Conservation (phyloP, 2,797 vertebrate species). For the Oreochromis mossambicus region DNA sequence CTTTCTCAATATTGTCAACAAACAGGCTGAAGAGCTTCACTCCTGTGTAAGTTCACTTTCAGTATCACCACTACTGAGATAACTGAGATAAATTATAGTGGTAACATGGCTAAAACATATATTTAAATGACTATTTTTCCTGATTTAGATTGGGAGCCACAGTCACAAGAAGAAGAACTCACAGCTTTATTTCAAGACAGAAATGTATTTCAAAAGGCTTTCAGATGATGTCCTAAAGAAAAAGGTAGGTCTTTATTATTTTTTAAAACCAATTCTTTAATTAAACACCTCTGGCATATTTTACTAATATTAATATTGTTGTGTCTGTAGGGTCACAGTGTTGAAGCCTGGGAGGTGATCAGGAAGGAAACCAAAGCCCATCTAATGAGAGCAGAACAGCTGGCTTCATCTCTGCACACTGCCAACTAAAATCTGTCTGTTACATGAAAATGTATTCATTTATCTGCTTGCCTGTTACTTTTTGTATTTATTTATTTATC, state of each 20-base stretch:
- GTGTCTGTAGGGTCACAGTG: not conserved
- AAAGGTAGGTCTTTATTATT: conserved; percentile 10
- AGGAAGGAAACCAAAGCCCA: not conserved
- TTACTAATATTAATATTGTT: fast-evolving
- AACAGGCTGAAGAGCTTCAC: conserved; percentile 40
- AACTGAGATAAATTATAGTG: too few relatives aligned
- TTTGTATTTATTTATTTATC: not conserved
- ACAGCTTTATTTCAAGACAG: not conserved
- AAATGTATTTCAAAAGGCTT: conserved; percentile 56
- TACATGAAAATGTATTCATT: not conserved
- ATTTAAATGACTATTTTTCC: not conserved
- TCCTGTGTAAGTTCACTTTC: conserved; percentile 47
- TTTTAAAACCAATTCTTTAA: fast-evolving
- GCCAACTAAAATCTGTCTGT: not conserved
- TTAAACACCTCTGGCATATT: fast-evolving
- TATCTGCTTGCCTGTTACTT: not conserved
- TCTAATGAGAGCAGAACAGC: not conserved
- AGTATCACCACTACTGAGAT: not conserved
- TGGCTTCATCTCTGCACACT: not conserved
- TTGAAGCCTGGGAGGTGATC: conserved; percentile 5
- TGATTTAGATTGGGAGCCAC: not conserved
- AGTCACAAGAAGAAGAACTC: not conserved
- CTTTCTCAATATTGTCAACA: conserved; percentile 43
- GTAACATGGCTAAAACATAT: too few relatives aligned
- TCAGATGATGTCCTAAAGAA: conserved; percentile 5